A percentile compares a stretch with the other conserved stretches of the same genome.
phyloP scores from a whole-genome alignment of 2,888 invertebrate species.

The Cephus spinipes region DNA sequence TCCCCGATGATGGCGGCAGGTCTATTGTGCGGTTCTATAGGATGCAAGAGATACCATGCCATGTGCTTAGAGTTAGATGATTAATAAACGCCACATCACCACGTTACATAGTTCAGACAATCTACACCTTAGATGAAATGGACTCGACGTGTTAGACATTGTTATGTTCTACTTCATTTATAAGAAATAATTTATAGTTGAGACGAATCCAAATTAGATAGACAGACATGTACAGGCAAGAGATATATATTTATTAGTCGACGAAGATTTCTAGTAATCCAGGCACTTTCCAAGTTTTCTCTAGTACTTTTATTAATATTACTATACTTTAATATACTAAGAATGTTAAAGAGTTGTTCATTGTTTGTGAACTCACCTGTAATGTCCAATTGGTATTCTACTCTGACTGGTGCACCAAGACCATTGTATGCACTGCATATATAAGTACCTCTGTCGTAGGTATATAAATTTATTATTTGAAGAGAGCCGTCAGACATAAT shows the following conservation, averaged over 20 bases:
- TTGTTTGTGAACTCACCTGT: constrained; percentile 72
- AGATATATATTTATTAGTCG: neutral
- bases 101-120: neutral
- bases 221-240: neutral
- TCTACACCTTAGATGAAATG: neutral
- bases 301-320: neutral
- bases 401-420: constrained; percentile 76
- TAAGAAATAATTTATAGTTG: neutral
- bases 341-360: neutral
- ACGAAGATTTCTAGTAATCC: neutral
- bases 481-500: constrained; percentile 80
- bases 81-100: neutral
- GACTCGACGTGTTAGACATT: neutral
- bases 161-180: neutral
- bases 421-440: constrained; percentile 87
- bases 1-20: constrained; percentile 78
- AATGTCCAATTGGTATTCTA: constrained; percentile 78
- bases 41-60: constrained; percentile 39
- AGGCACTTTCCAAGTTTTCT: neutral
- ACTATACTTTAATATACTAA: neutral
- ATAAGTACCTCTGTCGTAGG: constrained; percentile 87
- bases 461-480: constrained; percentile 84
- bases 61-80: neutral
- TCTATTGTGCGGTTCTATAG: constrained; percentile 71
- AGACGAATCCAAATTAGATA: neutral